Percentiles rank a stretch among this genome's conserved stretches.
Evolutionary conservation across 2,113 vertebrate genomes (phyloP).

Genomic region (Noturus placidus): DNA sequence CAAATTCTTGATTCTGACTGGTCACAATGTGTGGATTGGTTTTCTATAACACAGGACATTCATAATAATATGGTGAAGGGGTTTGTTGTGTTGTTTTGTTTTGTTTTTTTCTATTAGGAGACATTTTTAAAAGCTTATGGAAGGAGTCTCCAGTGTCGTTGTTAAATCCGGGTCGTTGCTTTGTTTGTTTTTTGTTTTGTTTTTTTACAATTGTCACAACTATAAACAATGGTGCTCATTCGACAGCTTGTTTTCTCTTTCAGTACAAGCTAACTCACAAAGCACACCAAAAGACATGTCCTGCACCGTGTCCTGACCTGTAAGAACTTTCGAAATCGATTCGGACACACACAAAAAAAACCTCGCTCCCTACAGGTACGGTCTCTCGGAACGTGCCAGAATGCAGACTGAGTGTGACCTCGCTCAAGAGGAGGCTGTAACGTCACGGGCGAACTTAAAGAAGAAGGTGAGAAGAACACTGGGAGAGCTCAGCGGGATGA

Average conservation of each 20-base stretch:
- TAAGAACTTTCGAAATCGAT: not conserved
- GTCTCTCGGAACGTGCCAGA: not conserved
- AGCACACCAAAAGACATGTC: constrained; percentile 23
- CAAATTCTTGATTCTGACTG: too few relatives aligned
- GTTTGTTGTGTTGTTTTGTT: too few relatives aligned
- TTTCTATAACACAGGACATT: too few relatives aligned
- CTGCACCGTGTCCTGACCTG: not conserved
- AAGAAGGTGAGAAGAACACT: constrained; percentile 11
- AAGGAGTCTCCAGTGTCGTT: not conserved
- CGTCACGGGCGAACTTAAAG: not conserved
- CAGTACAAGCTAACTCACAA: constrained; percentile 2
- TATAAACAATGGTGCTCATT: not conserved
- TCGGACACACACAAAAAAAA: not conserved
- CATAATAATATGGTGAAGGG: too few relatives aligned
- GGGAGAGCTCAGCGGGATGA: not conserved
- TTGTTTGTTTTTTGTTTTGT: not conserved
- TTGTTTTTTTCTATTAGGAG: too few relatives aligned
- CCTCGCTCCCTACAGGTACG: not conserved
- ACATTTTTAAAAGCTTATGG: too few relatives aligned
- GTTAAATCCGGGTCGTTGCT: not conserved
- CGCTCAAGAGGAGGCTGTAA: not conserved
- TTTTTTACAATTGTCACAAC: not conserved
- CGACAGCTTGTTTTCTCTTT: not conserved
- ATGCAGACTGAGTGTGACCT: not conserved
- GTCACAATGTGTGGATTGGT: too few relatives aligned